These are phyloP conservation scores for Amblyopsis rosae DNA, from an alignment of 2,113 vertebrate genomes.

Conservation along the genomic window DNA sequence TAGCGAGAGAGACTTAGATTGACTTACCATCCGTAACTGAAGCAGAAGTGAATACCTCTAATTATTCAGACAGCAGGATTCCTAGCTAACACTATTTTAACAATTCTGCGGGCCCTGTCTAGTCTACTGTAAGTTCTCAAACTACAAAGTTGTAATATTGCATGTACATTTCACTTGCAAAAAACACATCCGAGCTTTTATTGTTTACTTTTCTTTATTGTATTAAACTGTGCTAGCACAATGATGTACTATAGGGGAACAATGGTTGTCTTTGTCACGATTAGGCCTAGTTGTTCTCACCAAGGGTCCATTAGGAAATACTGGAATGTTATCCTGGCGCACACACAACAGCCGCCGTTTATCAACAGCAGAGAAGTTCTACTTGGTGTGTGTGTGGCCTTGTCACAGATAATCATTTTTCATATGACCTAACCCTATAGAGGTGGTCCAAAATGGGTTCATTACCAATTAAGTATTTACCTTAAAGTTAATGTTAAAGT, in stretches of 20 bases:
- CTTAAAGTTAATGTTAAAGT: no score
- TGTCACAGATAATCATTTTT: neutral
- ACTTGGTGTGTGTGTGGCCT: conserved; percentile 7
- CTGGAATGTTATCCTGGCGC: neutral
- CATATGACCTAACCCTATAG: neutral
- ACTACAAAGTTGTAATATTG: no score
- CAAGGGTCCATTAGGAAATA: conserved; percentile 29
- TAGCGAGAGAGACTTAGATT: conserved; percentile 5
- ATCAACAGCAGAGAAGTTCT: neutral
- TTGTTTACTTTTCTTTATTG: neutral
- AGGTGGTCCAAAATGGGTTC: no score
- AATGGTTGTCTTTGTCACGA: conserved; percentile 37
- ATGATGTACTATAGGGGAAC: conserved; percentile 26
- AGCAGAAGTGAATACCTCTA: conserved; percentile 57
- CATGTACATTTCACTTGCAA: no score
- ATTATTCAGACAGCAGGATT: conserved; percentile 25
- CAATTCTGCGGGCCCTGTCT: neutral
- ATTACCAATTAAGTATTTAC: no score
- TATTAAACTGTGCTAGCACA: no score
- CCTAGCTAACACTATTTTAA: conserved; percentile 18
- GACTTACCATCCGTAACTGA: conserved; percentile 44
- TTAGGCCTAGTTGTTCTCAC: conserved; percentile 5
- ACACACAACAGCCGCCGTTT: neutral
- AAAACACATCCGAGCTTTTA: no score
- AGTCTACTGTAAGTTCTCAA: no score